These are phyloP conservation scores for Pygoscelis adeliae DNA, from an alignment of 2,113 vertebrate genomes.

Conservation along the genomic window DNA sequence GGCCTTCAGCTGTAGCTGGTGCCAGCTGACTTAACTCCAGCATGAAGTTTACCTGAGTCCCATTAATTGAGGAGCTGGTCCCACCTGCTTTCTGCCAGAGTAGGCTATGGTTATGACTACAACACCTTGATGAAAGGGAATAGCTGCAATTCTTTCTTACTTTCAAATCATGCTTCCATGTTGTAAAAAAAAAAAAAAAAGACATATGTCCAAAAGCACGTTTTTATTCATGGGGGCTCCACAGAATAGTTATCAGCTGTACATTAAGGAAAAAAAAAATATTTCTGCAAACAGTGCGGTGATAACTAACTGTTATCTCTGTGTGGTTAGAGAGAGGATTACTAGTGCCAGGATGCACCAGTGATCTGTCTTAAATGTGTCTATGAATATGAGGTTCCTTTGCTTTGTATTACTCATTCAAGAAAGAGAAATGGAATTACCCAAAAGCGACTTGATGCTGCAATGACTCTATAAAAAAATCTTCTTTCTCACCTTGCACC, in stretches of 20 bases:
- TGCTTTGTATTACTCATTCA: neutral
- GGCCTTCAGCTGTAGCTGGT: neutral
- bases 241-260: neutral
- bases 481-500: neutral
- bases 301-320: neutral
- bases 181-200: neutral
- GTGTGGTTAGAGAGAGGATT: neutral
- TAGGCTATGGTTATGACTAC: neutral
- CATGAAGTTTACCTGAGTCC: neutral
- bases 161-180: neutral
- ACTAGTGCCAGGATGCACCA: neutral
- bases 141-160: neutral
- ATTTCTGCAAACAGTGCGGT: neutral
- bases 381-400: neutral
- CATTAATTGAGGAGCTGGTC: neutral
- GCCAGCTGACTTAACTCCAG: neutral
- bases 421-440: neutral
- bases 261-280: neutral
- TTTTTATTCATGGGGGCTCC: neutral
- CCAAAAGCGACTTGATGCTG: neutral
- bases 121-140: neutral
- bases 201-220: accelerated
- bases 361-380: neutral
- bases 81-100: neutral
- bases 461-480: neutral